These are phyloP conservation scores for Neodiprion fabricii DNA, from an alignment of 1,140 invertebrate species.

Conservation along the genomic window DNA sequence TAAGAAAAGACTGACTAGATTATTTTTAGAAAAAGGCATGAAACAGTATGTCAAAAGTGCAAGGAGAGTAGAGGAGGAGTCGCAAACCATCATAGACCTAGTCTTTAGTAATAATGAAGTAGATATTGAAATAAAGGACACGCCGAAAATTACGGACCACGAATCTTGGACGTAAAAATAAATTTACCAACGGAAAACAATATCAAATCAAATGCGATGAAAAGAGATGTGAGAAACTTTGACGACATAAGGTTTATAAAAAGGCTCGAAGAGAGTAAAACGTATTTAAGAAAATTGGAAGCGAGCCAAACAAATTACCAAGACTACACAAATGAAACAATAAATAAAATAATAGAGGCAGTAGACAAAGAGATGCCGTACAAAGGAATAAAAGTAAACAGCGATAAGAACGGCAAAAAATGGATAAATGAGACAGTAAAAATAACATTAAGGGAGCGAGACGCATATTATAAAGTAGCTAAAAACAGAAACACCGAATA, in stretches of 20 bases:
- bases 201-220: background rate
- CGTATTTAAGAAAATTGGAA: too few species aligned
- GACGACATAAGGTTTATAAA: too few species aligned
- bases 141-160: constrained; percentile 11
- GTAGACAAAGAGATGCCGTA: background rate
- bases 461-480: background rate
- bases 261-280: too few species aligned
- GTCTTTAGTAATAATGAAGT: constrained; percentile 4
- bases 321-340: background rate
- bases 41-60: constrained; percentile 10
- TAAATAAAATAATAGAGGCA: background rate
- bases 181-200: background rate
- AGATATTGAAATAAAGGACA: background rate
- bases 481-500: background rate
- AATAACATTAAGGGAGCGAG: background rate
- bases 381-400: too few species aligned
- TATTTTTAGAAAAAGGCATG: constrained; percentile 1
- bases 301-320: too few species aligned
- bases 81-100: constrained; percentile 11
- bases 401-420: background rate
- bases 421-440: background rate
- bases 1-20: constrained; percentile 3
- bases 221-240: background rate
- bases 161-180: background rate
- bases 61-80: constrained; percentile 10